Conservation (phyloP, 2,888 invertebrate genomes). For the Drosophila ustulata region DNA sequence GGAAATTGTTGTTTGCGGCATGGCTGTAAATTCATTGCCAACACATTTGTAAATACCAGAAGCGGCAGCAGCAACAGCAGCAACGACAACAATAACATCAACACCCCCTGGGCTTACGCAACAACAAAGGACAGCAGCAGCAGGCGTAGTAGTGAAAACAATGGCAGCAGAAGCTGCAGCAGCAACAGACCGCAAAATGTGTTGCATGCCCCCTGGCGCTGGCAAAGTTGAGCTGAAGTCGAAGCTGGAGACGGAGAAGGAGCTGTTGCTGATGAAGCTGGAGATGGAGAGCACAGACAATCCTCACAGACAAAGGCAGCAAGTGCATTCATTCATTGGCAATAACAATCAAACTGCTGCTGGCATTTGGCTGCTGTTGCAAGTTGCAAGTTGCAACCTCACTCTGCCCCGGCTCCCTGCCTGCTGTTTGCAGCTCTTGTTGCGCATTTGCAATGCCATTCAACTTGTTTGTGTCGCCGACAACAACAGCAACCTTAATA, state of each 20-base stretch:
- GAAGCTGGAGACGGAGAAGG: slow-evolving; percentile 33
- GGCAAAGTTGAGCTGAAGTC: slow-evolving; percentile 19
- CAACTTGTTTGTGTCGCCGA: slow-evolving; percentile 64
- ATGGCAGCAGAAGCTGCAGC: slow-evolving; percentile 65
- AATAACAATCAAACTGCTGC: slow-evolving; percentile 78
- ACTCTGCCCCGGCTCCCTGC: slow-evolving; percentile 12
- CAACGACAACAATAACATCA: slow-evolving; percentile 49
- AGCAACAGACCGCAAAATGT: slow-evolving; percentile 75
- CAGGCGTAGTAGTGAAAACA: slow-evolving; percentile 56
- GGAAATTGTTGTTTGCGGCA: slow-evolving; percentile 70
- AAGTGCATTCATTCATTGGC: slow-evolving; percentile 81
- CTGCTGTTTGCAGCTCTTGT: slow-evolving; percentile 40
- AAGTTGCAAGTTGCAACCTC: slow-evolving; percentile 22
- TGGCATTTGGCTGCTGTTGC: slow-evolving; percentile 57
- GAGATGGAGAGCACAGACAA: slow-evolving; percentile 45
- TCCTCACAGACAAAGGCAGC: slow-evolving; percentile 65
- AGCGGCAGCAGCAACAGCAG: slow-evolving; percentile 26
- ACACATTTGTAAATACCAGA: slow-evolving; percentile 64
- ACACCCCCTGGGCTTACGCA: slow-evolving; percentile 69
- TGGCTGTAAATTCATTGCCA: slow-evolving; percentile 75
- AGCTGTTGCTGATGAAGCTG: slow-evolving; percentile 19
- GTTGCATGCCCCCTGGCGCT: slow-evolving; percentile 68
- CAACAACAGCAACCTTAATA: slow-evolving; percentile 26
- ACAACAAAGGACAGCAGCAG: slow-evolving; percentile 56
- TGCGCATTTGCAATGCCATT: slow-evolving; percentile 72